Base-by-base conservation (phyloP, 1,140 invertebrate genomes). In the Eulimnadia texana region DNA sequence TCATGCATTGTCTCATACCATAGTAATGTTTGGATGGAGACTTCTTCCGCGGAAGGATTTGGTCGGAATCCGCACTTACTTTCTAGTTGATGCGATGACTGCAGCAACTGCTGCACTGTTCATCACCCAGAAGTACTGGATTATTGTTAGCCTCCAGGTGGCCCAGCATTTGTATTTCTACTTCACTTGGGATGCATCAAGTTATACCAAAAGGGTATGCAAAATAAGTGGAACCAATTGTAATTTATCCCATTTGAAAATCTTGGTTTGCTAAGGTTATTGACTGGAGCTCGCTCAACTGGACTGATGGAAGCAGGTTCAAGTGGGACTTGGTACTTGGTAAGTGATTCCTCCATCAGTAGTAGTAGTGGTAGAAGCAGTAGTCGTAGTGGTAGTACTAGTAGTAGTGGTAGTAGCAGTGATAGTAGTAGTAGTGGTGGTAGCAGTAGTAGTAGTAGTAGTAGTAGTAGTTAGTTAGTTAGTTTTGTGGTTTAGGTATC, bases 231-330 rank as follows among this genome's bases (percentile, higher is more conserved):
- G 50, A 19, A 13, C 6, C 19, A 22, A 28, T 3, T 29, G 1
- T 27, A 23, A 24, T 58, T 58, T 19, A 61, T 20, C 11, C 1
- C 13, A n/a, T 50, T 47, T 25, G n/a, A n/a, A n/a, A n/a, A n/a
- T n/a, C n/a, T n/a, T n/a, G n/a, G n/a, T 55, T 57, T 3, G 49
- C 19, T 19, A 57, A 63, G 61, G 42, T 63, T 10, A 57, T 63
- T 24, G 24, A 28, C 20, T 63, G 61, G 61, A 63, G 53, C 22
- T 63, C 61, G 1, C 56, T 63, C 19, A 54, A 63, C n/a, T 63
- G 61, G 61, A 63, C 54, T 11, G 23, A 50, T 33, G 56, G 60
- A 28, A 53, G 61, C 11, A 50, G 25, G 49, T 20, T 60, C 13
- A 23, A 52, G 20, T 63, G 33, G 22, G 27, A 60, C 22, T 54